Conservation (phyloP, 1,140 invertebrate genomes). For the Pollicipes pollicipes region DNA sequence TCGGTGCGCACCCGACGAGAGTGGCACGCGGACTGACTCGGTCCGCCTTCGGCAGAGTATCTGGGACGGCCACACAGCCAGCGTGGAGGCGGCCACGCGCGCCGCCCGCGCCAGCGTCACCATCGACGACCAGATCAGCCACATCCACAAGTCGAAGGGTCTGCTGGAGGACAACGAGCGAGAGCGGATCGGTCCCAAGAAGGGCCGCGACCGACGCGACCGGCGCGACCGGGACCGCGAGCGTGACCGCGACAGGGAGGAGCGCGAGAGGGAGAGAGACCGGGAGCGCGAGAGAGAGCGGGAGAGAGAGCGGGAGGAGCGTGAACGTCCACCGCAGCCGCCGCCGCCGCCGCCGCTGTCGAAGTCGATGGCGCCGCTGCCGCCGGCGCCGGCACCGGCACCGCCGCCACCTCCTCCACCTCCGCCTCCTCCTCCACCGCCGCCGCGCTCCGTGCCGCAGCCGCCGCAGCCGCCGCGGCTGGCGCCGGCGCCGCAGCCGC, state of each 20-base stretch:
- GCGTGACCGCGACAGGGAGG: slow-evolving; percentile 31
- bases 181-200: slow-evolving; percentile 52
- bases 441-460: neutral
- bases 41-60: slow-evolving; percentile 43
- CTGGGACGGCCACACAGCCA: slow-evolving; percentile 96
- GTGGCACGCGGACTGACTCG: too few relatives aligned
- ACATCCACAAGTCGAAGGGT: slow-evolving; percentile 87
- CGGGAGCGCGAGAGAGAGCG: slow-evolving; percentile 21
- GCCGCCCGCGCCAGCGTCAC: slow-evolving; percentile 89
- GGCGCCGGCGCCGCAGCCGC: slow-evolving; percentile 18
- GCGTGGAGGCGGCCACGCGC: slow-evolving; percentile 73
- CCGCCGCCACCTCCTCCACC: slow-evolving; percentile 21
- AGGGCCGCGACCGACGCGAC: slow-evolving; percentile 31
- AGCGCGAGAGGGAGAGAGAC: too few relatives aligned
- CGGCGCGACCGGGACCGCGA: slow-evolving; percentile 25
- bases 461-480: slow-evolving; percentile 13
- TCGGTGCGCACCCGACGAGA: too few relatives aligned
- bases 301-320: slow-evolving; percentile 29
- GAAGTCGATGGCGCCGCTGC: slow-evolving; percentile 22
- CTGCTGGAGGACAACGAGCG: slow-evolving; percentile 84
- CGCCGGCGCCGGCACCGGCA: slow-evolving; percentile 26
- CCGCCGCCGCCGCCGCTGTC: slow-evolving; percentile 30
- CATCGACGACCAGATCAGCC: slow-evolving; percentile 89
- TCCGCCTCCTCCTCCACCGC: slow-evolving; percentile 19
- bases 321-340: slow-evolving; percentile 22